Conservation (phyloP, 2,113 vertebrate species). For the Typhlomys cinereus region DNA sequence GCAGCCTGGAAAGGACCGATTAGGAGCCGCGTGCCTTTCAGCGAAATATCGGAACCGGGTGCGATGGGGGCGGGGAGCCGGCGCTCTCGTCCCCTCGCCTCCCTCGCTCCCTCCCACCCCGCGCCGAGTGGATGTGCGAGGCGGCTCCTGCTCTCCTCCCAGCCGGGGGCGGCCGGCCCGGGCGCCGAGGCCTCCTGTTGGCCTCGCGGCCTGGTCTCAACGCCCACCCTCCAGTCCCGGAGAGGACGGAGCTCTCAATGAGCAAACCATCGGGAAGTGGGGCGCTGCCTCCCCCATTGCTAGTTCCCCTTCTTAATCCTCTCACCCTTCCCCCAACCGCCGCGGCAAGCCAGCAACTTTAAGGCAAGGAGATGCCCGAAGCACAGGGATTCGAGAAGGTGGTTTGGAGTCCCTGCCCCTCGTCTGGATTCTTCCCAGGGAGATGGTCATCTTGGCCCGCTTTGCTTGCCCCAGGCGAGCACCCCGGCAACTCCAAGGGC, state of each 20-base stretch:
- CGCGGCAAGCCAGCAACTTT: slow-evolving; percentile 35
- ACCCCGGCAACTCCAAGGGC: too few relatives aligned
- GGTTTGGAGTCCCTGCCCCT: too few relatives aligned
- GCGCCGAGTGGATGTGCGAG: slow-evolving; percentile 48
- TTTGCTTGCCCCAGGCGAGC: too few relatives aligned
- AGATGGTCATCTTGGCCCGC: too few relatives aligned
- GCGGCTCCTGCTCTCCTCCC: slow-evolving; percentile 43
- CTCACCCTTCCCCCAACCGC: slow-evolving; percentile 58
- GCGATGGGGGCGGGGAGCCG: slow-evolving; percentile 77
- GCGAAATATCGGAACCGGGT: slow-evolving; percentile 78
- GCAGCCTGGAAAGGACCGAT: slow-evolving; percentile 76
- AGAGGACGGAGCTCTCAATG: slow-evolving; percentile 27
- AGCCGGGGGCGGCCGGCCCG: neutral
- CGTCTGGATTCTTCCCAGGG: too few relatives aligned
- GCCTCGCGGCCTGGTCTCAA: slow-evolving; percentile 9
- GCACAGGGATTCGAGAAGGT: too few relatives aligned
- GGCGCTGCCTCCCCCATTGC: slow-evolving; percentile 54
- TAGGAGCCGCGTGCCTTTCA: slow-evolving; percentile 79
- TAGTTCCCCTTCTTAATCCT: slow-evolving; percentile 46
- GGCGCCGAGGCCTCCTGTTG: neutral
- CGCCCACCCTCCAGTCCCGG: slow-evolving; percentile 43
- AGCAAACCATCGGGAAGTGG: slow-evolving; percentile 50
- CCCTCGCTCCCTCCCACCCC: slow-evolving; percentile 63
- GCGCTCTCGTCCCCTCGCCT: slow-evolving; percentile 63
- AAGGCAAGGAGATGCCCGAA: too few relatives aligned